These are phyloP conservation scores for Neelides sp. DNA, from an alignment of 1,140 invertebrate species.

Conservation along the genomic window DNA sequence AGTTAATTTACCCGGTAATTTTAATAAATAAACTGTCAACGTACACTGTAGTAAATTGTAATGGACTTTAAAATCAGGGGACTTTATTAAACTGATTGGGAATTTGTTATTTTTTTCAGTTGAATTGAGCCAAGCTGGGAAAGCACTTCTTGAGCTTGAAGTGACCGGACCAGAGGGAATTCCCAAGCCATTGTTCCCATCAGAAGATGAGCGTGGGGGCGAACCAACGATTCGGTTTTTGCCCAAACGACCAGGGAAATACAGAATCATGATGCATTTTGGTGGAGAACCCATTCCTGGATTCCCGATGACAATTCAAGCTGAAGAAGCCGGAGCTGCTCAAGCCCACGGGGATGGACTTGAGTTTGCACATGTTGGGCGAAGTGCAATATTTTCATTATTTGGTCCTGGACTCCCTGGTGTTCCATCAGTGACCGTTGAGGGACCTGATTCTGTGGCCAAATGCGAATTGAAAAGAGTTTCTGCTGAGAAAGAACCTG, in stretches of 20 bases:
- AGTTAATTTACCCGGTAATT: conserved; percentile 64
- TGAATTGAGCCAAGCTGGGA: conserved; percentile 69
- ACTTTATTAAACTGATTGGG: no score
- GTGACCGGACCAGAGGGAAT: conserved; percentile 79
- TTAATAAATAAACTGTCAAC: not conserved
- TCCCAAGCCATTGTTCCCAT: conserved; percentile 37
- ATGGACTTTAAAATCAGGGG: conserved; percentile 17
- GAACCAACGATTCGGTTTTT: conserved; percentile 58
- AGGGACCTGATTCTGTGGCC: conserved; percentile 54
- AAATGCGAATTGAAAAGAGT: conserved; percentile 41
- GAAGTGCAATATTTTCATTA: conserved; percentile 35
- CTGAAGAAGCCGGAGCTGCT: conserved; percentile 48
- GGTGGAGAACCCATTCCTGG: conserved; percentile 54
- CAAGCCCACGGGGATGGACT: conserved; percentile 41
- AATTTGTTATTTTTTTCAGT: conserved; percentile 45
- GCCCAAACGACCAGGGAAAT: conserved; percentile 74
- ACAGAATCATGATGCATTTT: conserved; percentile 75
- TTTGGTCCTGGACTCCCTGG: conserved; percentile 43
- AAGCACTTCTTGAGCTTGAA: conserved; percentile 76
- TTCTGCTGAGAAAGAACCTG: conserved; percentile 37
- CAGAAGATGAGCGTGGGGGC: conserved; percentile 18
- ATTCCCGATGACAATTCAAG: conserved; percentile 33
- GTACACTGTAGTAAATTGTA: conserved; percentile 6
- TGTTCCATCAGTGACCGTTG: conserved; percentile 43
- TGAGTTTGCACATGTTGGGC: conserved; percentile 34